Evolutionary conservation across 1,140 invertebrate species (phyloP).

Genomic region (Diachasmimorpha longicaudata): DNA sequence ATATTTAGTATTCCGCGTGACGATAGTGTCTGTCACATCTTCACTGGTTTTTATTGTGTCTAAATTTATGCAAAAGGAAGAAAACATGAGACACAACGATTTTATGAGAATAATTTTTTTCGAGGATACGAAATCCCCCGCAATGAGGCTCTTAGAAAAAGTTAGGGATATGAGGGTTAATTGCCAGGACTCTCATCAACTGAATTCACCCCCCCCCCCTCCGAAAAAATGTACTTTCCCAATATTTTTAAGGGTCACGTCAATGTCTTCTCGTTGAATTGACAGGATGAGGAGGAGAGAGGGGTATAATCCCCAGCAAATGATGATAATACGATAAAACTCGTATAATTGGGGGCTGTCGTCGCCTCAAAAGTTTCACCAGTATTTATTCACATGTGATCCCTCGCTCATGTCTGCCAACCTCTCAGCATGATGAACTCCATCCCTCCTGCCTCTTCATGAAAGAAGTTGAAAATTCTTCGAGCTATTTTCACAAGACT

Average conservation of each 20-base stretch:
- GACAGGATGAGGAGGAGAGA: background rate
- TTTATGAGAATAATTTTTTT: background rate
- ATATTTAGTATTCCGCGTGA: background rate
- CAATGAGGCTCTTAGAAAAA: no score
- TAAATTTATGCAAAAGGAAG: background rate
- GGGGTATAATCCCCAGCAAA: background rate
- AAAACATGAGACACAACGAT: no score
- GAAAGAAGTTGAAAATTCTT: background rate
- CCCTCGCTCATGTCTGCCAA: no score
- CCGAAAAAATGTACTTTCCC: background rate
- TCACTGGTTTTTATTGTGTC: background rate
- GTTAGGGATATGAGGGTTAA: no score
- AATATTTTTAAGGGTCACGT: slow-evolving; percentile 1
- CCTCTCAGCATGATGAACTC: no score
- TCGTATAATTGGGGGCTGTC: background rate
- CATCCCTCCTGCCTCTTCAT: no score
- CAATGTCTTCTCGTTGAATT: background rate
- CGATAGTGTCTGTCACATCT: background rate
- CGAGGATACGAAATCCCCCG: no score
- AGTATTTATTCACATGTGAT: background rate
- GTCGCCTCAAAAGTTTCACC: background rate
- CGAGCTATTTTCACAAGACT: background rate
- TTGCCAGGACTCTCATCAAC: no score
- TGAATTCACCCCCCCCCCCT: background rate
- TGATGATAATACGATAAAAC: background rate